These are phyloP conservation scores for Rhizoglyphus robini DNA, from an alignment of 1,140 invertebrate species.

Conservation along the genomic window DNA sequence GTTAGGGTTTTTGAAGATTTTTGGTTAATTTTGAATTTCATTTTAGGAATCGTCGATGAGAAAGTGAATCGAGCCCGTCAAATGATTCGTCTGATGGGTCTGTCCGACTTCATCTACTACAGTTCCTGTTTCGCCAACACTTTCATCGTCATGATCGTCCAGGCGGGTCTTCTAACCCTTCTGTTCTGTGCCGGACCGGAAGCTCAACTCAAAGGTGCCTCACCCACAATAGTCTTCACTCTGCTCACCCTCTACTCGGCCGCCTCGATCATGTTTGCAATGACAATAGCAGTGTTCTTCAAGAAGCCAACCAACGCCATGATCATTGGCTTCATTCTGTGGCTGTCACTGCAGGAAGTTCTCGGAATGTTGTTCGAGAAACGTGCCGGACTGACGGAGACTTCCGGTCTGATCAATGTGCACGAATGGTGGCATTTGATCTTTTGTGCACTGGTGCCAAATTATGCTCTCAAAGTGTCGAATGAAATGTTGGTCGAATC, in stretches of 20 bases:
- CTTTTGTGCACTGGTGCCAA: slow-evolving; percentile 14
- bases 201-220: slow-evolving; percentile 16
- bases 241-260: slow-evolving; percentile 12
- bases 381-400: slow-evolving; percentile 12
- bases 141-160: slow-evolving; percentile 16
- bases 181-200: slow-evolving; percentile 12
- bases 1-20: background rate
- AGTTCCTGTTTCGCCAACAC: slow-evolving; percentile 13
- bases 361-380: slow-evolving; percentile 11
- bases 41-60: slow-evolving; percentile 16
- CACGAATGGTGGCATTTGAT: slow-evolving; percentile 11
- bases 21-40: background rate
- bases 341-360: slow-evolving; percentile 11
- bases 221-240: slow-evolving; percentile 9
- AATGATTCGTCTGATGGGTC: slow-evolving; percentile 21
- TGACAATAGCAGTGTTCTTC: slow-evolving; percentile 16
- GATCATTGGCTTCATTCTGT: slow-evolving; percentile 18
- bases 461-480: slow-evolving; percentile 6
- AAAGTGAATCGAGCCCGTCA: slow-evolving; percentile 17
- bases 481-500: slow-evolving; percentile 16
- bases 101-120: slow-evolving; percentile 21
- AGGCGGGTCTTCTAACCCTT: slow-evolving; percentile 11
- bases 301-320: slow-evolving; percentile 18
- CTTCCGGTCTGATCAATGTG: background rate
- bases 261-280: slow-evolving; percentile 16